Evolutionary conservation across 37 sponge, comb jelly and placozoan species (phyloP).

Genomic region (Cladorhizidae sp.): DNA sequence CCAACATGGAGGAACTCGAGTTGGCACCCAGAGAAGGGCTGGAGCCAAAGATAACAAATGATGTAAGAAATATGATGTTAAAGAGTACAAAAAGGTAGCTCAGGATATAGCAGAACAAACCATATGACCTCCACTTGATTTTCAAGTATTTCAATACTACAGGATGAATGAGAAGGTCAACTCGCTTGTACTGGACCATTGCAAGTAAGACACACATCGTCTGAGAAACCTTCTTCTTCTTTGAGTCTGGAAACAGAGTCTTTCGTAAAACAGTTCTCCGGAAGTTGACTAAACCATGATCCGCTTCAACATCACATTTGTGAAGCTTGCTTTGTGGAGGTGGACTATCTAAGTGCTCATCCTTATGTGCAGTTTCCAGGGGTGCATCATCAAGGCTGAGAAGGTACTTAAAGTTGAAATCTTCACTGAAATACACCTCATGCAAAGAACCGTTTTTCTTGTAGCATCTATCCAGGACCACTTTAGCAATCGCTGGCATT

Average conservation of each 20-base stretch:
- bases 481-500: constrained; percentile 77
- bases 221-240: constrained; percentile 13
- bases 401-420: constrained; percentile 83
- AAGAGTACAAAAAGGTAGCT: constrained; percentile 26
- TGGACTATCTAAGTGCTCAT: too few relatives aligned
- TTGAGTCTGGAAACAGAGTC: neutral
- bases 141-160: constrained; percentile 53
- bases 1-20: neutral
- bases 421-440: constrained; percentile 17
- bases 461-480: constrained; percentile 70
- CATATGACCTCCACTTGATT: constrained; percentile 78
- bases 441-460: neutral
- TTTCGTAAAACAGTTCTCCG: neutral
- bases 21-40: neutral
- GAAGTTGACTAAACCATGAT: neutral
- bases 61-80: constrained; percentile 52
- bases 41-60: constrained; percentile 32
- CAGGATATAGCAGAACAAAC: constrained; percentile 28
- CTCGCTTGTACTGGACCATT: constrained; percentile 66
- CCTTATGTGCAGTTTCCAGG: neutral
- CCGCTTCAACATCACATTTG: neutral
- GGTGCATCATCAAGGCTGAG: neutral
- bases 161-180: constrained; percentile 66
- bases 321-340: neutral
- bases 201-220: constrained; percentile 33